Percentiles rank a stretch among this genome's conserved stretches.
Evolutionary conservation across 1,140 invertebrate species (phyloP).

Genomic region (Zaprionus camerounensis): DNA sequence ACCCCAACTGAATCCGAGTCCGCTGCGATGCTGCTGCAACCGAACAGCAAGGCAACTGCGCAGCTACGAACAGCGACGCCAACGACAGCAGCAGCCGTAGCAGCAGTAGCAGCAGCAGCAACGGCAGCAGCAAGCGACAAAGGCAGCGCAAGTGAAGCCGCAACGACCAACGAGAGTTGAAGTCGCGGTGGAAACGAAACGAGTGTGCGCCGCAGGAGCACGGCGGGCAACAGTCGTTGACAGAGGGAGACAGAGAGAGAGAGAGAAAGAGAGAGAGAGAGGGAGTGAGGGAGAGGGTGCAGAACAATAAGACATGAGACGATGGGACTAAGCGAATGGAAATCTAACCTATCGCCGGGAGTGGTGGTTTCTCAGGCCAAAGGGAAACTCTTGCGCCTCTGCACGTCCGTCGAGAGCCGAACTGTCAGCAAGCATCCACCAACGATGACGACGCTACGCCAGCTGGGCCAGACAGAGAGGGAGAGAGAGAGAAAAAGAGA

Average conservation of each 20-base stretch:
- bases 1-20: slow-evolving; percentile 84
- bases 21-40: slow-evolving; percentile 60
- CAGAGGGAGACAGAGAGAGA: background rate
- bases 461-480: slow-evolving; percentile 22
- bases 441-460: slow-evolving; percentile 23
- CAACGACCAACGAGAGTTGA: slow-evolving; percentile 69
- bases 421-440: slow-evolving; percentile 79
- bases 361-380: slow-evolving; percentile 61
- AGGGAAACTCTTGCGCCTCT: slow-evolving; percentile 39
- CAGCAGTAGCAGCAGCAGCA: slow-evolving; percentile 29
- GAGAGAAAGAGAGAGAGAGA: background rate
- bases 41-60: slow-evolving; percentile 47
- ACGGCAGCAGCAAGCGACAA: slow-evolving; percentile 9
- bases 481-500: slow-evolving; percentile 12
- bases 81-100: slow-evolving; percentile 30
- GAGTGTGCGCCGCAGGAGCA: slow-evolving; percentile 73
- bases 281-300: slow-evolving; percentile 5
- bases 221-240: slow-evolving; percentile 23
- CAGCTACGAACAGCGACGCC: slow-evolving; percentile 28
- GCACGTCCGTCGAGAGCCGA: slow-evolving; percentile 66
- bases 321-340: slow-evolving; percentile 53
- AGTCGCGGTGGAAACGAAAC: slow-evolving; percentile 66
- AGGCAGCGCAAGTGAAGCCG: slow-evolving; percentile 33
- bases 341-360: slow-evolving; percentile 63
- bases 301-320: slow-evolving; percentile 41